A percentile compares a stretch with the other conserved stretches of the same genome.
phyloP scores from a whole-genome alignment of 2,797 vertebrate species.

The Tenualosa ilisha region DNA sequence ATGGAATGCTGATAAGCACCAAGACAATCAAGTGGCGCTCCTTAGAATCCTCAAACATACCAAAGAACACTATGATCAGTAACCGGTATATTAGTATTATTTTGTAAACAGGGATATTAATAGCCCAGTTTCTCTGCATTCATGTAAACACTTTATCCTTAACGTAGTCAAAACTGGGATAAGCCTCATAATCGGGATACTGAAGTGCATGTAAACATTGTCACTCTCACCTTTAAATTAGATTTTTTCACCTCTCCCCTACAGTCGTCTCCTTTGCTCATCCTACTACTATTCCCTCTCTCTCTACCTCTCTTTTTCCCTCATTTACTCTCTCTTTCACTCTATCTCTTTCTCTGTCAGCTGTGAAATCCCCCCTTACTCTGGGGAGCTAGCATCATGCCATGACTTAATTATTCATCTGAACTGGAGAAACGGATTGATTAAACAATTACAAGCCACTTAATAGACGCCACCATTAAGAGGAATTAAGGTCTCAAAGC shows the following conservation, averaged over 20 bases:
- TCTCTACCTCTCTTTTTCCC: neutral
- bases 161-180: too few relatives aligned
- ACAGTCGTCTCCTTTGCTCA: neutral
- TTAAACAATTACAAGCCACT: slow-evolving; percentile 50
- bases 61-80: too few relatives aligned
- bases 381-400: slow-evolving; percentile 29
- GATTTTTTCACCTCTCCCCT: neutral
- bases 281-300: neutral
- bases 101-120: too few relatives aligned
- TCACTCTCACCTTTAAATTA: neutral
- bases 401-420: slow-evolving; percentile 51
- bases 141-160: neutral
- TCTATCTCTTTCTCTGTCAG: slow-evolving; percentile 37
- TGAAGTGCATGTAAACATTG: too few relatives aligned
- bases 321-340: slow-evolving; percentile 7
- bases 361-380: slow-evolving; percentile 35
- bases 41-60: too few relatives aligned
- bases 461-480: slow-evolving; percentile 35
- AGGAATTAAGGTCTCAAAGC: slow-evolving; percentile 39
- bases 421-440: slow-evolving; percentile 41
- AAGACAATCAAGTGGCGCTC: too few relatives aligned
- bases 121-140: too few relatives aligned
- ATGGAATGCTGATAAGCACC: too few relatives aligned
- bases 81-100: too few relatives aligned
- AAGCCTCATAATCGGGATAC: neutral